Conservation (phyloP, 2,113 vertebrate genomes). For the Burhinus bistriatus region DNA sequence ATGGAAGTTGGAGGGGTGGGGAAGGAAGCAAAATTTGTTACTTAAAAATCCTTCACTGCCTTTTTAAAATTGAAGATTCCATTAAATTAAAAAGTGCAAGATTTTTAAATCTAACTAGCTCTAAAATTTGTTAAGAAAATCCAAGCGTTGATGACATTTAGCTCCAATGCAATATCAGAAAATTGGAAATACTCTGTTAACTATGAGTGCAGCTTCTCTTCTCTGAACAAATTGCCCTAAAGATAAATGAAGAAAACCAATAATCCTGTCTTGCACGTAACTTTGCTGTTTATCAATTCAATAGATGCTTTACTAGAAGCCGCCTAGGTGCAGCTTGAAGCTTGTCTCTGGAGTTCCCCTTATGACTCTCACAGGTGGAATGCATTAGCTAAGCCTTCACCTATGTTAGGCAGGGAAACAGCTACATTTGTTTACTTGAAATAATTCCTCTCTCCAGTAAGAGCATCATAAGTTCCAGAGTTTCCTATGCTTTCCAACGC, state of each 20-base stretch:
- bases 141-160: neutral
- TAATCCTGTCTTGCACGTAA: neutral
- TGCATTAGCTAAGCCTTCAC: slow-evolving; percentile 59
- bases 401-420: slow-evolving; percentile 18
- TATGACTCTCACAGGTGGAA: slow-evolving; percentile 66
- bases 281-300: neutral
- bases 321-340: neutral
- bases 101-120: neutral
- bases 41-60: neutral
- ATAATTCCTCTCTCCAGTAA: slow-evolving; percentile 39
- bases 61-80: neutral
- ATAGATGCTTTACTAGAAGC: neutral
- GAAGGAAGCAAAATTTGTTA: neutral
- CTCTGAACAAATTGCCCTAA: neutral
- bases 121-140: neutral
- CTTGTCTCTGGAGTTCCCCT: slow-evolving; percentile 60
- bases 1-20: rapidly evolving
- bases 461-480: neutral
- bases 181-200: neutral
- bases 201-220: neutral
- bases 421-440: slow-evolving; percentile 25
- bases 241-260: neutral
- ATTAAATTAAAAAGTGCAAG: neutral
- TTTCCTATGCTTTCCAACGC: neutral
- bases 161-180: neutral